Conservation (phyloP, 2,113 vertebrate genomes). For the Helogale parvula region DNA sequence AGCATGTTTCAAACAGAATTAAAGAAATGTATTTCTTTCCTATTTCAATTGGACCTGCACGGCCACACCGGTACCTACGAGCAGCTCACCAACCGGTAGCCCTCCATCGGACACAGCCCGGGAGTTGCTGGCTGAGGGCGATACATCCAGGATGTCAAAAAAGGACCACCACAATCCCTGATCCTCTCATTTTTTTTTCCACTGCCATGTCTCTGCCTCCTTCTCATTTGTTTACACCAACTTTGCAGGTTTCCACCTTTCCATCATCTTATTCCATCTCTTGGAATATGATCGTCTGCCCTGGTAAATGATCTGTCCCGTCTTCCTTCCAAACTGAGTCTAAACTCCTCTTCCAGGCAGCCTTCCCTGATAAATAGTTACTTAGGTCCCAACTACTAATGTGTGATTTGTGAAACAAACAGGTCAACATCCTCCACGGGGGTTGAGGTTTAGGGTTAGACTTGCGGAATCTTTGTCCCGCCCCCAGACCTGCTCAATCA, state of each 20-base stretch:
- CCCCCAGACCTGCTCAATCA: background rate
- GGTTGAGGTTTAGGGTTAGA: background rate
- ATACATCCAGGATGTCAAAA: background rate
- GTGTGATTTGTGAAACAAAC: background rate
- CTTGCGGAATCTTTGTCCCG: background rate
- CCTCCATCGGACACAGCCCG: background rate
- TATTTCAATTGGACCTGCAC: background rate
- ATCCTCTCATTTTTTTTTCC: background rate
- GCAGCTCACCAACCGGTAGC: fast-evolving
- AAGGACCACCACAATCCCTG: too few species aligned
- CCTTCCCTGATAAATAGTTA: background rate
- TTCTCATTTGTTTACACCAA: background rate
- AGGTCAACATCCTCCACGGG: fast-evolving
- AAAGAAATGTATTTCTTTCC: background rate
- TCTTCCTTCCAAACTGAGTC: background rate
- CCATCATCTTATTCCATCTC: background rate
- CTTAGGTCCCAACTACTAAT: background rate
- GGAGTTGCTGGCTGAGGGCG: fast-evolving
- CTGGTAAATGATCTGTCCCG: background rate
- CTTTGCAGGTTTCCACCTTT: background rate
- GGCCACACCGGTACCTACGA: too few species aligned
- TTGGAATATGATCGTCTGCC: background rate
- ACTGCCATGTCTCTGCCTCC: background rate
- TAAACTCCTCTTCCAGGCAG: background rate
- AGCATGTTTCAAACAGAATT: background rate